Evolutionary conservation across 2,888 invertebrate species (phyloP).

Genomic region (Aproaerema taeniolella): DNA sequence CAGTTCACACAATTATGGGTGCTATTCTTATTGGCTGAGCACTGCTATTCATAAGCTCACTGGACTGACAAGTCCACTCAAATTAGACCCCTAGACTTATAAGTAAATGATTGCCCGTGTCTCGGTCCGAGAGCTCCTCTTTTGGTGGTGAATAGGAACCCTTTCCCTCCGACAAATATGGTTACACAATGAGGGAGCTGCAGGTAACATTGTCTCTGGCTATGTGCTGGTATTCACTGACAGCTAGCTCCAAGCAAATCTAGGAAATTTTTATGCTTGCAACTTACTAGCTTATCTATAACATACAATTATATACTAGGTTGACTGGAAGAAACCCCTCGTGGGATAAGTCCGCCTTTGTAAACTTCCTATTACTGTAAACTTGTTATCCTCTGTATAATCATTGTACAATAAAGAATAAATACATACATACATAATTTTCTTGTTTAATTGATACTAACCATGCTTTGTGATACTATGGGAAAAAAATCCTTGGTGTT

Average conservation of each 20-base stretch:
- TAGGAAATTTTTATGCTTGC: too few species aligned
- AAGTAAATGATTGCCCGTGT: slow-evolving; percentile 2
- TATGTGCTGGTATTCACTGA: slow-evolving; percentile 3
- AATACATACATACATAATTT: too few species aligned
- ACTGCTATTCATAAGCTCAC: slow-evolving; percentile 34
- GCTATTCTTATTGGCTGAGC: slow-evolving; percentile 34
- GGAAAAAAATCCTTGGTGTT: too few species aligned
- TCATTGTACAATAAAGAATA: too few species aligned
- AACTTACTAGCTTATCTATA: too few species aligned
- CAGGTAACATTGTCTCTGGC: background rate
- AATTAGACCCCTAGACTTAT: slow-evolving; percentile 26
- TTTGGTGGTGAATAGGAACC: slow-evolving; percentile 22
- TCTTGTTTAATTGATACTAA: too few species aligned
- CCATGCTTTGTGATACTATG: too few species aligned
- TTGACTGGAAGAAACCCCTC: too few species aligned
- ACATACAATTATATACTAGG: too few species aligned
- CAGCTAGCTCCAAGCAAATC: slow-evolving; percentile 2
- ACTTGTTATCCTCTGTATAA: too few species aligned
- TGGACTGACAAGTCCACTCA: slow-evolving; percentile 30
- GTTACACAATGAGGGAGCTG: slow-evolving; percentile 13
- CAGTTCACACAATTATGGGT: slow-evolving; percentile 28
- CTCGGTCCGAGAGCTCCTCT: background rate
- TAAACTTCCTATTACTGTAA: too few species aligned
- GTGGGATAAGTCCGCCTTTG: too few species aligned
- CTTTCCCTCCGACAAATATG: slow-evolving; percentile 33